phyloP scores from a whole-genome alignment of 2,797 vertebrate species.

The Eremophila alpestris region DNA sequence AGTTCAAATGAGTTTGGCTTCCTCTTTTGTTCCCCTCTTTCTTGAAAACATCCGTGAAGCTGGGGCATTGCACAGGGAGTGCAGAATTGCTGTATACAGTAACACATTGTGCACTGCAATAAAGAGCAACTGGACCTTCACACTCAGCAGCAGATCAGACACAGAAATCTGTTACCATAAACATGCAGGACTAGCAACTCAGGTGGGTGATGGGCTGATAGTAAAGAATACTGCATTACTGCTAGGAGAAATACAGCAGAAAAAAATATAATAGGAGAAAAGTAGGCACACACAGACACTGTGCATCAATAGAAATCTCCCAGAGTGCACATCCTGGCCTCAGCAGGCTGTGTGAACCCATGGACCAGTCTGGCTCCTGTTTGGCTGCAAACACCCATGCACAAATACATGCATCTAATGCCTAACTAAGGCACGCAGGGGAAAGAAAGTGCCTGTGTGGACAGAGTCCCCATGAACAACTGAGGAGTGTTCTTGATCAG shows the following conservation, averaged over 20 bases:
- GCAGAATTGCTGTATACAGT: rapidly evolving
- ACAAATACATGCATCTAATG: not conserved
- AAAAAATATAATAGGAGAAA: not conserved
- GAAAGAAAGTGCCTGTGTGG: not conserved
- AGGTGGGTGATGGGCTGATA: not conserved
- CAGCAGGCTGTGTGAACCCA: not conserved
- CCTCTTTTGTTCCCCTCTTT: not conserved
- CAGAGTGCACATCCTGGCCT: not conserved
- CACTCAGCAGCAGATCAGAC: not conserved
- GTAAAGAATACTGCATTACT: not conserved
- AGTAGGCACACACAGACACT: not conserved
- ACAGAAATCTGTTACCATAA: not conserved
- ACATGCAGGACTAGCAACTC: not conserved
- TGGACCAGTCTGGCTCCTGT: not conserved
- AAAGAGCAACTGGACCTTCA: not conserved
- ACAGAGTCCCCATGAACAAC: not conserved
- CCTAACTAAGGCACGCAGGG: not conserved
- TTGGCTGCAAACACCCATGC: not conserved
- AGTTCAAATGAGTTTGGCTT: not conserved
- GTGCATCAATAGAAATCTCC: not conserved
- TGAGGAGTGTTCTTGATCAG: not conserved
- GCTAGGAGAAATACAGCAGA: not conserved
- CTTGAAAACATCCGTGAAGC: not conserved
- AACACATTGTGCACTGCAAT: not conserved
- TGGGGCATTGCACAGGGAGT: not conserved